A percentile compares a stretch with the other conserved stretches of the same genome.
Evolutionary conservation across 2,888 invertebrate species (phyloP).

Genomic region (Xiphydria camelus): DNA sequence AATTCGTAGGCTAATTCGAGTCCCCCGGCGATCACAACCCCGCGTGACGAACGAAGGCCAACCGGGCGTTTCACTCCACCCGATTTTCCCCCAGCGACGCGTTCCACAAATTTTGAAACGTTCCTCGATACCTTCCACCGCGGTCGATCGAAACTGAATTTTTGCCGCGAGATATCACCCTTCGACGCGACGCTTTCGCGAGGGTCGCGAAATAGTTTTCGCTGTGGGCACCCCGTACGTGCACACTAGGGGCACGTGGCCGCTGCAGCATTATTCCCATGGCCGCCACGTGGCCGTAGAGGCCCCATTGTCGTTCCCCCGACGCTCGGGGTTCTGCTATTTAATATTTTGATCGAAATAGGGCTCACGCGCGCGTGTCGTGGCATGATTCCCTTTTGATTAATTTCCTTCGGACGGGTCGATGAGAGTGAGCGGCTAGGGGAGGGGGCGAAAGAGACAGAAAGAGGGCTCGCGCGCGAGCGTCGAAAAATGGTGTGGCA

Average conservation of each 20-base stretch:
- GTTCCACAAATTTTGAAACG: no score
- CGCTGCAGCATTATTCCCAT: conserved; percentile 44
- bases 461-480: not conserved
- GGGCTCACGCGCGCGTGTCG: conserved; percentile 19
- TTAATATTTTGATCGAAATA: conserved; percentile 46
- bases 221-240: conserved; percentile 33
- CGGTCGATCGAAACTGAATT: no score
- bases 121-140: no score
- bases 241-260: conserved; percentile 42
- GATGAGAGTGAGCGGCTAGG: conserved; percentile 13
- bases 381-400: conserved; percentile 36
- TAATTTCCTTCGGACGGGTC: conserved; percentile 28
- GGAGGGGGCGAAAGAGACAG: conserved; percentile 12
- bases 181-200: no score
- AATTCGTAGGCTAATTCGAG: no score
- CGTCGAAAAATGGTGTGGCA: conserved; percentile 18
- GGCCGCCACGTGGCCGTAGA: conserved; percentile 42
- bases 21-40: no score
- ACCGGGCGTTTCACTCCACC: no score
- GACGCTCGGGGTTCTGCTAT: conserved; percentile 30
- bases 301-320: conserved; percentile 22
- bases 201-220: not conserved
- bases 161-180: no score
- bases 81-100: no score
- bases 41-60: no score